phyloP scores from a whole-genome alignment of 2,888 invertebrate genomes.

The Agrochola lychnidis region DNA sequence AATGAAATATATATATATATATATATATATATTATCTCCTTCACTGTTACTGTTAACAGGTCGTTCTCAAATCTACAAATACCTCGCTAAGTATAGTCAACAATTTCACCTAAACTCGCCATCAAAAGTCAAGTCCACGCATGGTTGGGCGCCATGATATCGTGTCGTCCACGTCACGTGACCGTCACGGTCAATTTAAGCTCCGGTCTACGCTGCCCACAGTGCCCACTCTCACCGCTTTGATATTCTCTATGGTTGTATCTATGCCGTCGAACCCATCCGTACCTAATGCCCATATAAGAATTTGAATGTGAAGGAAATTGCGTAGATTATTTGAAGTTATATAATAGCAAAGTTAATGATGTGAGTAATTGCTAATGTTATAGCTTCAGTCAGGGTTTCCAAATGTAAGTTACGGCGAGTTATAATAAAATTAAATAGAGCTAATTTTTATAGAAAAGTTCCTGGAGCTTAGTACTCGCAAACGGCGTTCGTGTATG shows the following conservation, averaged over 20 bases:
- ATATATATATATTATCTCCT: background rate
- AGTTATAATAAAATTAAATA: background rate
- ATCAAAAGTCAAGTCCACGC: conserved; percentile 41
- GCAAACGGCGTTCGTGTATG: background rate
- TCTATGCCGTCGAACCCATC: background rate
- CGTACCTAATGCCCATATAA: conserved; percentile 10
- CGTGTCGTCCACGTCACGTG: conserved; percentile 50
- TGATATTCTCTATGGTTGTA: conserved; percentile 62
- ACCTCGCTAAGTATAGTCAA: background rate
- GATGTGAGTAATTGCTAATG: conserved; percentile 33
- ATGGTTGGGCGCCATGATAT: conserved; percentile 45
- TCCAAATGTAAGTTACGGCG: background rate
- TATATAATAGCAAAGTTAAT: conserved; percentile 16
- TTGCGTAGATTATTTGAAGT: conserved; percentile 8
- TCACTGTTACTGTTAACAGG: background rate
- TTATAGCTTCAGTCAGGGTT: background rate
- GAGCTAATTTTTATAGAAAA: background rate
- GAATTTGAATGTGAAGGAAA: conserved; percentile 8
- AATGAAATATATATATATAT: too few relatives aligned
- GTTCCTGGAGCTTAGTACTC: background rate
- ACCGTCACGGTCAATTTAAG: conserved; percentile 62
- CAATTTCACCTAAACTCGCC: conserved; percentile 18
- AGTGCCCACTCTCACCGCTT: conserved; percentile 65
- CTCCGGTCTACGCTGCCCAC: conserved; percentile 38
- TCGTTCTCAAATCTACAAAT: background rate